phyloP scores from a whole-genome alignment of 2,113 vertebrate species.

The Salvator merianae region DNA sequence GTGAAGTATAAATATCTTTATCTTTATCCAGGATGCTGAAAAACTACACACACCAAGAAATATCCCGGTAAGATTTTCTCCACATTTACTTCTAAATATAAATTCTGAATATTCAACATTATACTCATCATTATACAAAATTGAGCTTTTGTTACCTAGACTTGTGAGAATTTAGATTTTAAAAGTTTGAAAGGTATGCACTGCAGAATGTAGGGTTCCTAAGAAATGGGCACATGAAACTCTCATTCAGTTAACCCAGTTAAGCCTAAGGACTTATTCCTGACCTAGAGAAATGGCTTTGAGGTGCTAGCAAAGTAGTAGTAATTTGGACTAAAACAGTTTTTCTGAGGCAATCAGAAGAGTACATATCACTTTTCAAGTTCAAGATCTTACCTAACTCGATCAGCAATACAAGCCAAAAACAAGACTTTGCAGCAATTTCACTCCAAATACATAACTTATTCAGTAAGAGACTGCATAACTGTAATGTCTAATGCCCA shows the following conservation, averaged over 20 bases:
- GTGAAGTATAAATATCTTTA: slow-evolving; percentile 35
- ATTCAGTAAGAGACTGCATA: background rate
- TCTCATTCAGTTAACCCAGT: background rate
- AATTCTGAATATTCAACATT: slow-evolving; percentile 27
- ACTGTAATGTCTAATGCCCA: background rate
- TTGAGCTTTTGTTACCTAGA: background rate
- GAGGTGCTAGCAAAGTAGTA: background rate
- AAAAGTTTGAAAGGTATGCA: background rate
- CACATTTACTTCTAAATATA: slow-evolving; percentile 46
- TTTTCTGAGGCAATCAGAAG: rapidly evolving
- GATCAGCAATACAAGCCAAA: background rate
- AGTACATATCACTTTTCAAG: background rate
- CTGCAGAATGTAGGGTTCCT: background rate
- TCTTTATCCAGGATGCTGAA: slow-evolving; percentile 70
- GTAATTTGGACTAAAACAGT: background rate
- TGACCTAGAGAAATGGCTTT: background rate
- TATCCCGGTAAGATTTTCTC: slow-evolving; percentile 70
- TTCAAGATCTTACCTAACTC: background rate
- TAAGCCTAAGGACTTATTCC: rapidly evolving
- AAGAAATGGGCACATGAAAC: background rate
- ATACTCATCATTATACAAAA: background rate
- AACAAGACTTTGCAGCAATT: rapidly evolving
- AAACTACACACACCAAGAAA: slow-evolving; percentile 70
- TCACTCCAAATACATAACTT: background rate
- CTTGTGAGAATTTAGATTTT: too few relatives aligned